phyloP scores from a whole-genome alignment of 2,797 vertebrate species.

The Podarcis siculus region DNA sequence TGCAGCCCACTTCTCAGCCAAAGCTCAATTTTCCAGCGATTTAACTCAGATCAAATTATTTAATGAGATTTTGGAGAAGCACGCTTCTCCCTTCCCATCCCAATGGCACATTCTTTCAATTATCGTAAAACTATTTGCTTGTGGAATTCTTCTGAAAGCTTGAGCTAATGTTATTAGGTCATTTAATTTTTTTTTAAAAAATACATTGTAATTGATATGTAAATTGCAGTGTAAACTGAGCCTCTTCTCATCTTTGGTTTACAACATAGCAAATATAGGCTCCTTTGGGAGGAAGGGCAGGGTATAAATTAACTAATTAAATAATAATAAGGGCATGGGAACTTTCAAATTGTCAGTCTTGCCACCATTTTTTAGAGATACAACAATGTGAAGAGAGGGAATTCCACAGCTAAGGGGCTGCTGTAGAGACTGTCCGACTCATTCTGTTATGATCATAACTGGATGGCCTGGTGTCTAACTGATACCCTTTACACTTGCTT shows the following conservation, averaged over 20 bases:
- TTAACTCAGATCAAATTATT: neutral
- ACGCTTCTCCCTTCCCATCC: neutral
- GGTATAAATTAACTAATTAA: no score
- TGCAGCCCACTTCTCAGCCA: neutral
- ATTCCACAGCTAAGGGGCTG: no score
- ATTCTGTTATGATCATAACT: neutral
- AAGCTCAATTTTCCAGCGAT: neutral
- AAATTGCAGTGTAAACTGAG: neutral
- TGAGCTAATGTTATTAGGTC: neutral
- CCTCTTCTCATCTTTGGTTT: neutral
- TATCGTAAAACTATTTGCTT: neutral
- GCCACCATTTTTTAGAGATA: no score
- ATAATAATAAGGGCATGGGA: no score
- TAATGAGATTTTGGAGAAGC: neutral
- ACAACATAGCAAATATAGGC: neutral
- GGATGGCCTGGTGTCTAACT: neutral
- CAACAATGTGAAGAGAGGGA: no score
- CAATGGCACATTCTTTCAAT: neutral
- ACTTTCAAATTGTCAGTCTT: no score
- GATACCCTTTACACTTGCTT: neutral
- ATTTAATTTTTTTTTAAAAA: no score
- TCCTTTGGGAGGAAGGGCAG: neutral
- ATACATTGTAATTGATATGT: neutral
- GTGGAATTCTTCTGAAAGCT: neutral
- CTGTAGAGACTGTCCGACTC: no score